Evolutionary conservation across 2,888 invertebrate species (phyloP).

Genomic region (Corythucha ciliata): DNA sequence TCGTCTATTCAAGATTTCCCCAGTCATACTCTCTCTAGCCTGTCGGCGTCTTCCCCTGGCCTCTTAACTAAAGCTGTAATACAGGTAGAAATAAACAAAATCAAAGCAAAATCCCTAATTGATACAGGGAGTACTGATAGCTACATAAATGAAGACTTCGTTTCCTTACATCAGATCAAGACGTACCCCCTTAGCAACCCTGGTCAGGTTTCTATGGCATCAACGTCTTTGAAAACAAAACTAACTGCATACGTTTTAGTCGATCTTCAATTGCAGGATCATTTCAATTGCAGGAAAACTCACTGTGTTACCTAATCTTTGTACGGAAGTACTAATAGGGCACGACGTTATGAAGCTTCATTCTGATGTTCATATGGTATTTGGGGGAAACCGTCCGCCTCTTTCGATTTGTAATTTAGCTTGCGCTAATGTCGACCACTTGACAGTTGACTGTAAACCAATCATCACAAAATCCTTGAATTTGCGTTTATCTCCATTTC

Average conservation of each 20-base stretch:
- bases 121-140: constrained; percentile 12
- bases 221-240: constrained; percentile 1
- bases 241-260: neutral
- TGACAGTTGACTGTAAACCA: constrained; percentile 1
- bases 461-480: constrained; percentile 17
- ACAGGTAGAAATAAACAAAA: no score
- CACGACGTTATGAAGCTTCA: constrained; percentile 19
- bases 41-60: no score
- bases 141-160: no score
- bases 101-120: no score
- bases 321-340: constrained; percentile 21
- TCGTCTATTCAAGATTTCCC: no score
- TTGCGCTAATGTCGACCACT: neutral
- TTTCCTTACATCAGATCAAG: neutral
- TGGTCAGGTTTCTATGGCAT: constrained; percentile 1
- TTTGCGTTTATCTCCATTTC: no score
- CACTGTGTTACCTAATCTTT: constrained; percentile 11
- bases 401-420: neutral
- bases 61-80: no score
- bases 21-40: no score
- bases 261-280: neutral
- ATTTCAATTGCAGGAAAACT: constrained; percentile 12
- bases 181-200: neutral
- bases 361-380: constrained; percentile 16
- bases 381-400: constrained; percentile 7